Evolutionary conservation across 2,113 vertebrate species (phyloP).

Genomic region (Pygoscelis antarcticus): DNA sequence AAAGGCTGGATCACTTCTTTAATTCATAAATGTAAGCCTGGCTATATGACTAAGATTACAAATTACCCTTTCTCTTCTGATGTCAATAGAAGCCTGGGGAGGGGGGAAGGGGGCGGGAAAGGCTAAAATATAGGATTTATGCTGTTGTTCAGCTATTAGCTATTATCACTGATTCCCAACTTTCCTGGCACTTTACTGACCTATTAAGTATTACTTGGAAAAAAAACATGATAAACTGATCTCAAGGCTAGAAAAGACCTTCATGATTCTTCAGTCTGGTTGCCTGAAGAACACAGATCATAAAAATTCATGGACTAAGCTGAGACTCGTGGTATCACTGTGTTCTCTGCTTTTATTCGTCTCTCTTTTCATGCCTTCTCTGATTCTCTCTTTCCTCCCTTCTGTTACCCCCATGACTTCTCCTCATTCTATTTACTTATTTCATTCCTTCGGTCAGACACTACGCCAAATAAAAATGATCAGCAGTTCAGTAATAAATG

Average conservation of each 20-base stretch:
- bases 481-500: neutral
- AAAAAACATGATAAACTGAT: neutral
- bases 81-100: neutral
- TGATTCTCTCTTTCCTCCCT: neutral
- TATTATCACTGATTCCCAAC: neutral
- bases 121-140: neutral
- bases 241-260: neutral
- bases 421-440: neutral
- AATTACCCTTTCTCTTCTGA: neutral
- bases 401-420: neutral
- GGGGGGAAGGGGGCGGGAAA: no score
- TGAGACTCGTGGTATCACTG: rapidly evolving
- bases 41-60: neutral
- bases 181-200: neutral
- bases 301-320: neutral
- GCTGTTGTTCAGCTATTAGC: neutral
- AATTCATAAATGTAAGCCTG: neutral
- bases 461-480: neutral
- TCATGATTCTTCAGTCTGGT: neutral
- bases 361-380: neutral
- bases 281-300: neutral
- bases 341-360: neutral
- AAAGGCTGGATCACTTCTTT: neutral
- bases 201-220: neutral
- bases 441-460: neutral